A percentile compares a stretch with the other conserved stretches of the same genome.
Evolutionary conservation across 2,888 invertebrate genomes (phyloP).

Genomic region (Phania funesta): DNA sequence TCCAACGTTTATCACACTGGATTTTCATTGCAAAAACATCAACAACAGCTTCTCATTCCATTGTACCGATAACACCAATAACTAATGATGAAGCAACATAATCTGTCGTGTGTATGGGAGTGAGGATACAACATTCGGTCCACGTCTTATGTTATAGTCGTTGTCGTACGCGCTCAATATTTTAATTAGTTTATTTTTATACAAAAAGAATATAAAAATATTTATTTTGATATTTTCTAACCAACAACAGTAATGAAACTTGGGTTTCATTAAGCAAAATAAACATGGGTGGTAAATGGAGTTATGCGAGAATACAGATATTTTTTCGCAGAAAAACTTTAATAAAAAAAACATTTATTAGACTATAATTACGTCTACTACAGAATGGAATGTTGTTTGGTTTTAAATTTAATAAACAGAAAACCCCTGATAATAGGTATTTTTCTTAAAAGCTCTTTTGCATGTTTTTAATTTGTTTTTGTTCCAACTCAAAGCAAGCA

Average conservation of each 20-base stretch:
- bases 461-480: neutral
- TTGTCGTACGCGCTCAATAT: neutral
- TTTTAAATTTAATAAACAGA: neutral
- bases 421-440: neutral
- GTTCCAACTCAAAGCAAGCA: constrained; percentile 29
- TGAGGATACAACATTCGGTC: too few relatives aligned
- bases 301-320: neutral
- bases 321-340: constrained; percentile 8
- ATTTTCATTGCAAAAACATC: too few relatives aligned
- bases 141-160: neutral
- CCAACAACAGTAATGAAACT: constrained; percentile 9
- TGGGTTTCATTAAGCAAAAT: constrained; percentile 18
- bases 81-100: too few relatives aligned
- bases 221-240: neutral
- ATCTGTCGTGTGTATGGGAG: too few relatives aligned
- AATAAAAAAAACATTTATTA: neutral
- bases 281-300: neutral
- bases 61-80: too few relatives aligned
- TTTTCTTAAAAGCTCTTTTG: constrained; percentile 29
- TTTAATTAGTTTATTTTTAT: constrained; percentile 1
- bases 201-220: neutral
- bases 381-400: constrained; percentile 18
- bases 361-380: constrained; percentile 19
- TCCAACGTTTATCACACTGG: too few relatives aligned
- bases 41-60: too few relatives aligned